A percentile compares a stretch with the other conserved stretches of the same genome.
Conservation (phyloP, 2,888 invertebrate species). For the Drosophila leonis region DNA sequence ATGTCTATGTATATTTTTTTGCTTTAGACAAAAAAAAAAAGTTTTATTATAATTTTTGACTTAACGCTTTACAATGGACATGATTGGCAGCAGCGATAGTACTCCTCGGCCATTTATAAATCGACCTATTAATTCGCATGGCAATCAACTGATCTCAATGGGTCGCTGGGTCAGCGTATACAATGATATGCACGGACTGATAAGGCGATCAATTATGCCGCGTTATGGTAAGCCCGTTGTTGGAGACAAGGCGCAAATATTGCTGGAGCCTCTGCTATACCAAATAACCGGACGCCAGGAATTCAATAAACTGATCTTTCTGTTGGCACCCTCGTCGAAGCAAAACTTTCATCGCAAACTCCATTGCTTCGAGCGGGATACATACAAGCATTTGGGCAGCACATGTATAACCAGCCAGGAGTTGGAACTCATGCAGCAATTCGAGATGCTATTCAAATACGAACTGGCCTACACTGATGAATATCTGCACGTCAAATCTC, state of each 20-base stretch:
- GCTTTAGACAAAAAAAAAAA: background rate
- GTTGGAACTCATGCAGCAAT: conserved; percentile 28
- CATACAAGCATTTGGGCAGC: conserved; percentile 27
- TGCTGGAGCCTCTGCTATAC: conserved; percentile 20
- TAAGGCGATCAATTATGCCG: conserved; percentile 30
- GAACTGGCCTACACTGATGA: conserved; percentile 29
- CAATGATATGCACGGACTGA: background rate
- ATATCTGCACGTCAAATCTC: conserved; percentile 7
- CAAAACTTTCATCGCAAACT: conserved; percentile 15
- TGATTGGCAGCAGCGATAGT: background rate
- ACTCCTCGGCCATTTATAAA: background rate
- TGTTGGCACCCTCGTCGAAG: conserved; percentile 23
- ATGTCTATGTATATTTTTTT: background rate
- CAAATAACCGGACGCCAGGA: conserved; percentile 20
- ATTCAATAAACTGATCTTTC: conserved; percentile 11
- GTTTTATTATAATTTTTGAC: background rate
- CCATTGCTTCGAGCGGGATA: conserved; percentile 41
- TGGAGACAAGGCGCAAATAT: background rate
- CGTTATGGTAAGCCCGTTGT: background rate
- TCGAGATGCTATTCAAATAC: conserved; percentile 45
- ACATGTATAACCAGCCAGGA: conserved; percentile 26
- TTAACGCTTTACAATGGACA: background rate
- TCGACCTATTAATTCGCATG: background rate
- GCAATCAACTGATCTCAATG: background rate
- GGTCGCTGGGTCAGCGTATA: conserved; percentile 43